Conservation (phyloP, 2,888 invertebrate species). For the Drosophila mulleri region DNA sequence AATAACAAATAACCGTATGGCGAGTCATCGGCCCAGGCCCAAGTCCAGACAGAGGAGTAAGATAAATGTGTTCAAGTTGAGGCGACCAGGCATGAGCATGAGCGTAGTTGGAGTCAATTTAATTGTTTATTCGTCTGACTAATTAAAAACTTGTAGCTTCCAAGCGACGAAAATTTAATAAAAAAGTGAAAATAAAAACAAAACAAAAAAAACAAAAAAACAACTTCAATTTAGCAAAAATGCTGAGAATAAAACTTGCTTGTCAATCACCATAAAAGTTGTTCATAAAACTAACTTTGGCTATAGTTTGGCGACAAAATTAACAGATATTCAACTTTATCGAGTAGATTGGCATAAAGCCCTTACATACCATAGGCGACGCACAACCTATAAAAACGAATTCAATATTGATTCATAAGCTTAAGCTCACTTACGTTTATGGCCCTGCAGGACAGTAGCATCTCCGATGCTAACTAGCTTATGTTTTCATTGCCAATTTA, state of each 20-base stretch:
- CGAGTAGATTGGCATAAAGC: slow-evolving; percentile 1
- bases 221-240: slow-evolving; percentile 14
- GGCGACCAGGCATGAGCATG: slow-evolving; percentile 20
- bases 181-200: slow-evolving; percentile 10
- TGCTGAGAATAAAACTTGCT: slow-evolving; percentile 45
- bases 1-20: slow-evolving; percentile 47
- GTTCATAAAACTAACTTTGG: slow-evolving; percentile 8
- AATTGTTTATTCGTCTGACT: slow-evolving; percentile 75
- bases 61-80: slow-evolving; percentile 63
- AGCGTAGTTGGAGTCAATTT: slow-evolving; percentile 52
- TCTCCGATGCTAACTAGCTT: slow-evolving; percentile 18
- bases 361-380: slow-evolving; percentile 21
- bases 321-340: slow-evolving; percentile 5
- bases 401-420: slow-evolving; percentile 43
- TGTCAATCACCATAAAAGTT: slow-evolving; percentile 26
- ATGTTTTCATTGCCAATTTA: slow-evolving; percentile 49
- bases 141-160: slow-evolving; percentile 75
- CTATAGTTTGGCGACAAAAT: slow-evolving; percentile 29
- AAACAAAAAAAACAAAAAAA: not conserved
- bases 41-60: slow-evolving; percentile 39
- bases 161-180: slow-evolving; percentile 49
- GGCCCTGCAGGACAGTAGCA: not conserved
- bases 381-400: slow-evolving; percentile 23
- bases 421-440: slow-evolving; percentile 13
- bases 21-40: slow-evolving; percentile 38